Conservation (phyloP, 2,797 vertebrate genomes). For the Meda fulgida region DNA sequence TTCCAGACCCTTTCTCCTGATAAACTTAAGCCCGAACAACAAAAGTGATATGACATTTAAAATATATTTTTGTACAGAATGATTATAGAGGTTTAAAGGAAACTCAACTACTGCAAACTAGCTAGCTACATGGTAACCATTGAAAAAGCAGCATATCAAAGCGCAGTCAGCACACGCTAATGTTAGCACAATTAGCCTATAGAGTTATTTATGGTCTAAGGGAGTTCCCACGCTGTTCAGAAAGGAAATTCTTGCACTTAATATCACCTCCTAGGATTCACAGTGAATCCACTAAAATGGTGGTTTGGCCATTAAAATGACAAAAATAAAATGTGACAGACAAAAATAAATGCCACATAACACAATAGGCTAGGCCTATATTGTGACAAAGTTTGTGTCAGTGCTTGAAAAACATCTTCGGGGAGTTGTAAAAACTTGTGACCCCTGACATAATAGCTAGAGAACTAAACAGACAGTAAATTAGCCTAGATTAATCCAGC, state of each 20-base stretch:
- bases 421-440: background rate
- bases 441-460: background rate
- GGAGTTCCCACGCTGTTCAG: conserved; percentile 16
- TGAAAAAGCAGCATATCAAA: background rate
- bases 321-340: background rate
- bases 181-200: background rate
- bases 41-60: background rate
- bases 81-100: background rate
- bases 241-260: background rate
- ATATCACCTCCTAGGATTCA: background rate
- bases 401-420: background rate
- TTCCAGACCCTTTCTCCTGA: no score
- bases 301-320: background rate
- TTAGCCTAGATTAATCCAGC: background rate
- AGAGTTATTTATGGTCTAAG: background rate
- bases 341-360: background rate
- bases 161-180: background rate
- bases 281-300: background rate
- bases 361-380: no score
- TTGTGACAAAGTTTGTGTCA: background rate
- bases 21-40: no score
- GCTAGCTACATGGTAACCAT: background rate
- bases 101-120: background rate
- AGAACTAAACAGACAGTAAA: background rate
- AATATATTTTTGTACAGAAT: background rate